Percentiles rank a stretch among this genome's conserved stretches.
Conservation (phyloP, 1,140 invertebrate species). For the Pygmarrhopalites habei region DNA sequence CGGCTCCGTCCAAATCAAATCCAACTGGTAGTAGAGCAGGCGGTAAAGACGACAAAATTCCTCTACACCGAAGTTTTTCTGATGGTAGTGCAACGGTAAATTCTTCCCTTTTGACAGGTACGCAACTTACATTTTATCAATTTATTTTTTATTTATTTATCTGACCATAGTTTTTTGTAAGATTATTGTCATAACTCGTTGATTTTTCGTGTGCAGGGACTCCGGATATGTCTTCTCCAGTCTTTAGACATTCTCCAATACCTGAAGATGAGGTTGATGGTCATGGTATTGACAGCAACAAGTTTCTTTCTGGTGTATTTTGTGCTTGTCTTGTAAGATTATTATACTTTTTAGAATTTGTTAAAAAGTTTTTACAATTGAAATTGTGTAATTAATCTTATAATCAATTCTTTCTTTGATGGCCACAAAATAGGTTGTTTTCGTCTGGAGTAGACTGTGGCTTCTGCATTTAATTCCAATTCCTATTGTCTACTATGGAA, state of each 20-base stretch:
- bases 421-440: too few relatives aligned
- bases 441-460: constrained; percentile 64
- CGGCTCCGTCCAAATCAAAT: background rate
- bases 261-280: constrained; percentile 36
- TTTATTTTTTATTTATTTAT: too few relatives aligned
- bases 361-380: too few relatives aligned
- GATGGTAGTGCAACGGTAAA: background rate
- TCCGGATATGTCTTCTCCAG: constrained; percentile 19
- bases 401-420: too few relatives aligned
- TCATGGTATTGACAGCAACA: constrained; percentile 47
- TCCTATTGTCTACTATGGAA: constrained; percentile 55
- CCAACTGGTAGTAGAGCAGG: background rate
- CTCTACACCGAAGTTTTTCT: constrained; percentile 8
- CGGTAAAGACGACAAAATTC: background rate
- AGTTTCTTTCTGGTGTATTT: constrained; percentile 58
- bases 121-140: too few relatives aligned
- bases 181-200: too few relatives aligned
- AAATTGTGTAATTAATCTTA: too few relatives aligned
- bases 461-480: constrained; percentile 59
- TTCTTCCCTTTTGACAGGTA: too few relatives aligned
- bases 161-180: too few relatives aligned
- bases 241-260: background rate
- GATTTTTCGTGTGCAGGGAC: too few relatives aligned
- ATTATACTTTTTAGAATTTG: too few relatives aligned
- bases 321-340: constrained; percentile 60